Evolutionary conservation across 2,797 vertebrate genomes (phyloP).

Genomic region (Stomatorhinus walkeri): DNA sequence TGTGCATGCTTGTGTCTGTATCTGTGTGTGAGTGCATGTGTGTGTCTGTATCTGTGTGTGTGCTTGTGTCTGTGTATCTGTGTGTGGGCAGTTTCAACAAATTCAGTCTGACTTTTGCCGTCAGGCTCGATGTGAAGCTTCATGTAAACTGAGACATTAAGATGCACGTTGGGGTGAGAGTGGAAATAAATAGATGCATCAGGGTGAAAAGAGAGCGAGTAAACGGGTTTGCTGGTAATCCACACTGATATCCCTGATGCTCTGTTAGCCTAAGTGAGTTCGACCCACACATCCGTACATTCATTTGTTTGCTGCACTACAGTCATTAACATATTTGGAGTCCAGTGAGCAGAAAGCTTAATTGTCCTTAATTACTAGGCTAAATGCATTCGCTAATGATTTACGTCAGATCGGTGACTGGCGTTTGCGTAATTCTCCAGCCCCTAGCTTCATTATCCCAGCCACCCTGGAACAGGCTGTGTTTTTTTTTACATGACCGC

Average conservation of each 20-base stretch:
- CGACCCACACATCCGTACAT: constrained; percentile 64
- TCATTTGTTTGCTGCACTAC: constrained; percentile 63
- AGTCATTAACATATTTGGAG: constrained; percentile 81
- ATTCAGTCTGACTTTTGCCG: constrained; percentile 33
- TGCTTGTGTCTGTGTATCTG: constrained; percentile 8
- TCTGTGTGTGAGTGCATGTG: constrained; percentile 17
- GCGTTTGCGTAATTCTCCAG: constrained; percentile 73
- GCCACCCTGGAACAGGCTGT: constrained; percentile 75
- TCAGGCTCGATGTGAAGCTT: constrained; percentile 18
- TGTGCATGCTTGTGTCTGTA: neutral
- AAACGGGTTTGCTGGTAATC: constrained; percentile 48
- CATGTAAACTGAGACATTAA: constrained; percentile 49
- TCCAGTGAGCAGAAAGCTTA: constrained; percentile 83
- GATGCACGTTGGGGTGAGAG: constrained; percentile 43
- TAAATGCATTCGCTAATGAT: constrained; percentile 83
- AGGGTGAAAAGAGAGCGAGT: constrained; percentile 22
- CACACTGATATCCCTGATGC: constrained; percentile 26
- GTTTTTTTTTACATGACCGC: constrained; percentile 31
- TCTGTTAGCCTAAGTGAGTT: constrained; percentile 19
- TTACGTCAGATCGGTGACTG: constrained; percentile 76
- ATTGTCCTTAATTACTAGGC: constrained; percentile 85
- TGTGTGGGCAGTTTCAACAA: constrained; percentile 41
- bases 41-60: neutral
- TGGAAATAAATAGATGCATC: constrained; percentile 33
- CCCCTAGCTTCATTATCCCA: constrained; percentile 73